Evolutionary conservation across 2,888 invertebrate species (phyloP).

Genomic region (Allophyes oxyacanthae): DNA sequence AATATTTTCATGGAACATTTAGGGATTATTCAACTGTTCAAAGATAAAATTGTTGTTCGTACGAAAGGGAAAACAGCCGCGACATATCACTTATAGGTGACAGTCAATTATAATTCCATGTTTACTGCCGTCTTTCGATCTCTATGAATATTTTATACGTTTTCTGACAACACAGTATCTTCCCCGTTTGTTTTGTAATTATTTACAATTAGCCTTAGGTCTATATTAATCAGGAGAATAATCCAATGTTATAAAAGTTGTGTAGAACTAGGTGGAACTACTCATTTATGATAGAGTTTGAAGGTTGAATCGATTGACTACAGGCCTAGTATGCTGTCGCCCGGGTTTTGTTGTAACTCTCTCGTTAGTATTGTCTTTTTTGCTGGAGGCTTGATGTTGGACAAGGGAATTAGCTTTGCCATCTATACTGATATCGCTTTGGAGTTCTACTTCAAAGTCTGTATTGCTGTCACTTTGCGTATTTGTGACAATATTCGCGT

Average conservation of each 20-base stretch:
- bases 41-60: constrained; percentile 33
- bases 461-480: no score
- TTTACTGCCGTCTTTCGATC: constrained; percentile 62
- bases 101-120: constrained; percentile 79
- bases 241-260: constrained; percentile 82
- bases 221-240: constrained; percentile 76
- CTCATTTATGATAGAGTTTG: constrained; percentile 69
- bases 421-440: constrained; percentile 3
- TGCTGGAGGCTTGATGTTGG: constrained; percentile 22
- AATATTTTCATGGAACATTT: no score
- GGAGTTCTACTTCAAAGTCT: no score
- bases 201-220: constrained; percentile 76
- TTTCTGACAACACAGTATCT: constrained; percentile 75
- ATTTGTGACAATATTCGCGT: no score
- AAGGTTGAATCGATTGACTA: constrained; percentile 65
- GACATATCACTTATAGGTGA: constrained; percentile 83
- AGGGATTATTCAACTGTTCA: constrained; percentile 1
- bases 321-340: constrained; percentile 78
- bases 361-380: constrained; percentile 42
- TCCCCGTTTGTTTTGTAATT: constrained; percentile 76
- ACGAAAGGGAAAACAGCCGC: constrained; percentile 60
- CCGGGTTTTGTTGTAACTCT: constrained; percentile 40
- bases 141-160: constrained; percentile 32
- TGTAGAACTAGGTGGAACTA: constrained; percentile 76
- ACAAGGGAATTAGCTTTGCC: not conserved